Percentiles rank a stretch among this genome's conserved stretches.
These are phyloP conservation scores for Macropus fuliginosus DNA, from an alignment of 2,797 vertebrate genomes.

Conservation along the genomic window DNA sequence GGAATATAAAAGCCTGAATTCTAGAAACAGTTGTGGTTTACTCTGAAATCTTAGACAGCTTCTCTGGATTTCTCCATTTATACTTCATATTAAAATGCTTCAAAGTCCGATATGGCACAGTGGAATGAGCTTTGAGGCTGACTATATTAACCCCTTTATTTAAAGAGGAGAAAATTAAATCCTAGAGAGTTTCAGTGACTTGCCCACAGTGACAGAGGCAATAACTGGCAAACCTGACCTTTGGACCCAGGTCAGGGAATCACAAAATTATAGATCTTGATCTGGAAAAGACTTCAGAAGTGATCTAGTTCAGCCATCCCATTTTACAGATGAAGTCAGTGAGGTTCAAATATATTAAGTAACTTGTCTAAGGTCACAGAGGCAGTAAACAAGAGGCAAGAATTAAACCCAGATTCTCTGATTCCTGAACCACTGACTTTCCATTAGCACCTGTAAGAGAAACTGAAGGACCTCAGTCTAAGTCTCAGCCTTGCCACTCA, in stretches of 20 bases:
- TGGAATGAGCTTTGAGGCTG: not conserved
- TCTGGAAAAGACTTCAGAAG: not conserved
- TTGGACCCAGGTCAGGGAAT: not conserved
- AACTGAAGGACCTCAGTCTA: no score
- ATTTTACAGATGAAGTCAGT: not conserved
- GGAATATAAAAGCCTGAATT: not conserved
- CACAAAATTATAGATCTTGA: not conserved
- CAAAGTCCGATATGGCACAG: not conserved
- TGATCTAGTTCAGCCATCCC: not conserved
- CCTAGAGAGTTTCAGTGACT: not conserved
- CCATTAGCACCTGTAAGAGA: no score
- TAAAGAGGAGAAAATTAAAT: not conserved
- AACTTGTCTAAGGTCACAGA: not conserved
- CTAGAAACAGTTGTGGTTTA: not conserved
- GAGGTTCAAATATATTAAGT: not conserved
- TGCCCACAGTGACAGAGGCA: not conserved
- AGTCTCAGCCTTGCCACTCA: no score
- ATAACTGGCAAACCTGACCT: not conserved
- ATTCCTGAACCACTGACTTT: no score
- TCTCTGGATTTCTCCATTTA: not conserved
- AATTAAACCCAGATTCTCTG: no score
- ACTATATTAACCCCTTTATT: not conserved
- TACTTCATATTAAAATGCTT: not conserved
- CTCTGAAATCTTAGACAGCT: not conserved
- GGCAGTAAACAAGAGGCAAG: not conserved